Conservation (phyloP, 2,797 vertebrate genomes). For the Oryzias dopingdopingensis region DNA sequence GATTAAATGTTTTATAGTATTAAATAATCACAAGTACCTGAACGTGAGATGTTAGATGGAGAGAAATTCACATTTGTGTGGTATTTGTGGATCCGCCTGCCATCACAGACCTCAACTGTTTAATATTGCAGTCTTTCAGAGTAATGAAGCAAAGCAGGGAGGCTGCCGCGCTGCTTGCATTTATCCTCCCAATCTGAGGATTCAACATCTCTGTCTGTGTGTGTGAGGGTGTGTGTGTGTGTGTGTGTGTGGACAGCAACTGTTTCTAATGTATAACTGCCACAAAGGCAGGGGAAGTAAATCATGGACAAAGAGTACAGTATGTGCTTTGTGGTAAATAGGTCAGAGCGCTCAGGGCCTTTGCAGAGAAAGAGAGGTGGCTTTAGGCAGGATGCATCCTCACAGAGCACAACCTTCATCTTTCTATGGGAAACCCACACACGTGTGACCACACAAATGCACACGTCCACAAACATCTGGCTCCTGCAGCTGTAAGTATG, state of each 20-base stretch:
- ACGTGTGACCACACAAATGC: slow-evolving; percentile 4
- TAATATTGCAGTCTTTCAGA: not conserved
- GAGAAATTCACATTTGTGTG: no score
- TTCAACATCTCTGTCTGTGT: not conserved
- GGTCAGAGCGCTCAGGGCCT: slow-evolving; percentile 48
- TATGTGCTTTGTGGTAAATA: slow-evolving; percentile 55
- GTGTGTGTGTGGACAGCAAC: not conserved
- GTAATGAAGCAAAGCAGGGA: slow-evolving; percentile 4
- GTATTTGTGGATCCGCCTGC: no score
- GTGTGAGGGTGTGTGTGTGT: not conserved
- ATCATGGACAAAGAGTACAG: slow-evolving; percentile 26
- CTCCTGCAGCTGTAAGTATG: not conserved
- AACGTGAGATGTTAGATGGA: no score
- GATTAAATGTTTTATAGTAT: no score
- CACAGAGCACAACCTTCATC: slow-evolving; percentile 21
- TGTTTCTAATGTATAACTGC: slow-evolving; percentile 3
- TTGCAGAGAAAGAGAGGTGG: slow-evolving; percentile 13
- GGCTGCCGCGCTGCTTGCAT: not conserved
- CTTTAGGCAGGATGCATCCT: slow-evolving; percentile 41
- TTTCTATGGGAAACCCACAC: slow-evolving; percentile 39
- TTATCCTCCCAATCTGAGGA: not conserved
- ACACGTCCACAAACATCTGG: not conserved
- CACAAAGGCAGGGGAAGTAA: slow-evolving; percentile 35
- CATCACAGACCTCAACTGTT: not conserved
- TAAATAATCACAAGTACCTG: no score